These are phyloP conservation scores for Bubo bubo DNA, from an alignment of 2,113 vertebrate genomes.

Conservation along the genomic window DNA sequence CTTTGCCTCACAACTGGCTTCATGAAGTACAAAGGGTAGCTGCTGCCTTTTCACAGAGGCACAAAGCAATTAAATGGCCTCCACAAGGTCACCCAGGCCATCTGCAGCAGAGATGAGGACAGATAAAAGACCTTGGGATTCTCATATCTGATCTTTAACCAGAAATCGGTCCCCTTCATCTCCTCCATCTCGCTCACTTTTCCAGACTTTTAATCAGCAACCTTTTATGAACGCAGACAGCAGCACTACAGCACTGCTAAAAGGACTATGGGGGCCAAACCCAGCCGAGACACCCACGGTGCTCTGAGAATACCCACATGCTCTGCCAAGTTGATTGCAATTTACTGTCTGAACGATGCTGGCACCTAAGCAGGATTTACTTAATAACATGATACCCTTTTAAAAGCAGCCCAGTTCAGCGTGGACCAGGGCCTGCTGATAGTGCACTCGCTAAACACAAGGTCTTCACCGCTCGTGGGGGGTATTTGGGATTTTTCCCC, in stretches of 20 bases:
- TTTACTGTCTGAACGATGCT: background rate
- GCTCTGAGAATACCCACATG: background rate
- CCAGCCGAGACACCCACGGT: background rate
- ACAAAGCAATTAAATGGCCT: background rate
- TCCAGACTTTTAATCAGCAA: background rate
- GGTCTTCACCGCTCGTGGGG: fast-evolving
- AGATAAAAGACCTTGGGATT: background rate
- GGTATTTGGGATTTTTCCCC: background rate
- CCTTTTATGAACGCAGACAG: background rate
- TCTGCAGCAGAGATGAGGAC: background rate
- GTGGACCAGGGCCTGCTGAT: fast-evolving
- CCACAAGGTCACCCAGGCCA: background rate
- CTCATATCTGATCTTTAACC: background rate
- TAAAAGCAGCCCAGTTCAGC: background rate
- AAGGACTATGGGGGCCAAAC: background rate
- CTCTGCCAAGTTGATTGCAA: background rate
- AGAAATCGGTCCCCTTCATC: background rate
- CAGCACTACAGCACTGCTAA: background rate
- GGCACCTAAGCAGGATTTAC: background rate
- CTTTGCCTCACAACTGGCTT: background rate
- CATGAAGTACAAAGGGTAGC: background rate
- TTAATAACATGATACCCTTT: background rate
- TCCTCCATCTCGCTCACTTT: background rate
- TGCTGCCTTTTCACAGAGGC: background rate
- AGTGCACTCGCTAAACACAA: background rate